Evolutionary conservation across 2,888 invertebrate species (phyloP).

Genomic region (Sarcophaga rosellei): DNA sequence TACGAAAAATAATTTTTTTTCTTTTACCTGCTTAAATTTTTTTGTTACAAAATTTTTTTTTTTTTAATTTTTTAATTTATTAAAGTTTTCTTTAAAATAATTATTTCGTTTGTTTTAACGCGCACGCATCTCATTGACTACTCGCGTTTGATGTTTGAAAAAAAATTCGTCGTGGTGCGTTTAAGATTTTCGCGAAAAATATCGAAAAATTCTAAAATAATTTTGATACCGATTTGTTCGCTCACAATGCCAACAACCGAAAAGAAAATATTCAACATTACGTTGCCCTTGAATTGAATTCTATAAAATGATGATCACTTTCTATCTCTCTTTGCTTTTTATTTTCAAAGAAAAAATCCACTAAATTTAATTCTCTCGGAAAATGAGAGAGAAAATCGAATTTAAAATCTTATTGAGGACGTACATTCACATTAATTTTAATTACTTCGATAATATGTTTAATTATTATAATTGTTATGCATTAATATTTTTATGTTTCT

Average conservation of each 20-base stretch:
- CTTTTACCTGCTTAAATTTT: not conserved
- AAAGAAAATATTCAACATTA: constrained; percentile 67
- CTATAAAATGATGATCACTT: constrained; percentile 29
- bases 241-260: constrained; percentile 56
- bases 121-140: constrained; percentile 59
- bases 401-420: constrained; percentile 1
- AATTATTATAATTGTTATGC: constrained; percentile 7
- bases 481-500: not conserved
- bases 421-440: too few species aligned
- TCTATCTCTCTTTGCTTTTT: not conserved
- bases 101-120: constrained; percentile 49
- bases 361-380: constrained; percentile 5
- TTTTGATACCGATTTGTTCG: constrained; percentile 45
- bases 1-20: constrained; percentile 4
- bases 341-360: constrained; percentile 28
- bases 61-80: constrained; percentile 30
- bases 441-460: not conserved
- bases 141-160: constrained; percentile 46
- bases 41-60: constrained; percentile 50
- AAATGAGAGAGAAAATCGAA: not conserved
- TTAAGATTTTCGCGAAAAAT: constrained; percentile 47
- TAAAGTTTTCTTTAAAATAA: constrained; percentile 9
- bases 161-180: constrained; percentile 52
- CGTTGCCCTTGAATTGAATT: constrained; percentile 70
- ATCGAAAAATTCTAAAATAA: constrained; percentile 40